A percentile compares a stretch with the other conserved stretches of the same genome.
These are phyloP conservation scores for Megalonaias nervosa DNA, from an alignment of 1,140 invertebrate genomes.

Conservation along the genomic window DNA sequence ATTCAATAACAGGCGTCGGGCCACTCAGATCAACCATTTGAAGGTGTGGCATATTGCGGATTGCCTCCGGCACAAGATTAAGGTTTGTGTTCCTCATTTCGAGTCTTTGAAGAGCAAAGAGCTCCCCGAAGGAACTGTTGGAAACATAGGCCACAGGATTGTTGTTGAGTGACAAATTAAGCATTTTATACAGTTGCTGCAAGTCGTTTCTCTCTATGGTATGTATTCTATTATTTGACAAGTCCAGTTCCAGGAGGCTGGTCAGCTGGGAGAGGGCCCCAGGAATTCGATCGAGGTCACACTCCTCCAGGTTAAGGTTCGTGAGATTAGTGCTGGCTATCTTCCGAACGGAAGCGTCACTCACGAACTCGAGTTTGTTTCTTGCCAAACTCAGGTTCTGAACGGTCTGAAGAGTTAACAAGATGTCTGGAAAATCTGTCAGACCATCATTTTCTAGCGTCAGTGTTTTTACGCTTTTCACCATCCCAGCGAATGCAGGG, in stretches of 20 bases:
- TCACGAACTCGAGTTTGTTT: constrained; percentile 23
- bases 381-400: constrained; percentile 27
- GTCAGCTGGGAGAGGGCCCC: constrained; percentile 21
- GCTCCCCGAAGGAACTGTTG: constrained; percentile 23
- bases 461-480: constrained; percentile 1
- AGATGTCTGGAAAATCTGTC: constrained; percentile 19
- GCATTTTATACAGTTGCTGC: constrained; percentile 8
- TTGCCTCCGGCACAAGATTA: constrained; percentile 20
- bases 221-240: constrained; percentile 26
- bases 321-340: constrained; percentile 21
- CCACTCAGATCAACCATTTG: not conserved
- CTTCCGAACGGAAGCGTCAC: constrained; percentile 10
- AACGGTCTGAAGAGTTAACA: constrained; percentile 9
- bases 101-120: not conserved
- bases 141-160: constrained; percentile 23
- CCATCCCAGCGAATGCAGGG: constrained; percentile 29
- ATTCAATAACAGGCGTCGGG: constrained; percentile 14
- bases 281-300: constrained; percentile 23
- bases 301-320: constrained; percentile 16
- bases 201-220: constrained; percentile 33
- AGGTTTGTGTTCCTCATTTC: constrained; percentile 12
- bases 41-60: constrained; percentile 4
- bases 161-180: not conserved
- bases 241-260: constrained; percentile 13
- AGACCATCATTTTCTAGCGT: constrained; percentile 28